Percentiles rank a stretch among this genome's conserved stretches.
These are phyloP conservation scores for Cataglyphis hispanica DNA, from an alignment of 1,140 invertebrate genomes.

Conservation along the genomic window DNA sequence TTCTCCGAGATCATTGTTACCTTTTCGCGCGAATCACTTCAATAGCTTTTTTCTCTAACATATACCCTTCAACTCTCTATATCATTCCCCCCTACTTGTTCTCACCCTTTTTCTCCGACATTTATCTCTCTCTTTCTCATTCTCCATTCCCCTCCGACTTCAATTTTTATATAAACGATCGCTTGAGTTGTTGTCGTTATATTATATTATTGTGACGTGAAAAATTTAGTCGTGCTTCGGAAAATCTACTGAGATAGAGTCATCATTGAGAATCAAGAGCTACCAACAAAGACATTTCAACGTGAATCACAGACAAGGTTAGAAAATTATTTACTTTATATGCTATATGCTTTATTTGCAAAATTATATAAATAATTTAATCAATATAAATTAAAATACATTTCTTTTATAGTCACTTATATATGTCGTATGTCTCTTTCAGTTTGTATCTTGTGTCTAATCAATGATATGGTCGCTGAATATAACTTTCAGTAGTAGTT, in stretches of 20 bases:
- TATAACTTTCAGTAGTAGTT: neutral
- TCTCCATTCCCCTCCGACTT: neutral
- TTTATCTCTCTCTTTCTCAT: neutral
- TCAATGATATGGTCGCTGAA: neutral
- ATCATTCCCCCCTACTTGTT: neutral
- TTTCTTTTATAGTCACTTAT: neutral
- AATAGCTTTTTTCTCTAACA: conserved; percentile 19
- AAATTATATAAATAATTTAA: neutral
- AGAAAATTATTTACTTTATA: neutral
- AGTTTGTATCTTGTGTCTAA: neutral
- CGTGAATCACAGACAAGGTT: conserved; percentile 29
- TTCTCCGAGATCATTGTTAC: neutral
- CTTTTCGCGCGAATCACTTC: neutral
- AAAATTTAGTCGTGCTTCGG: conserved; percentile 42
- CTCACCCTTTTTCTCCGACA: too few species aligned
- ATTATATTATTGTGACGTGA: conserved; percentile 43
- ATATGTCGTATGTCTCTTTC: neutral
- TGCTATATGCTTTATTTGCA: too few species aligned
- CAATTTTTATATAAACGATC: conserved; percentile 29
- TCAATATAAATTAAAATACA: neutral
- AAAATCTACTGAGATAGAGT: conserved; percentile 15
- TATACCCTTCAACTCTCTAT: neutral
- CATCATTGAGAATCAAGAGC: neutral
- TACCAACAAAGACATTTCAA: conserved; percentile 23
- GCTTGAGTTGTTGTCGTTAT: neutral